Conservation (phyloP, 2,797 vertebrate species). For the Spinus pinus region DNA sequence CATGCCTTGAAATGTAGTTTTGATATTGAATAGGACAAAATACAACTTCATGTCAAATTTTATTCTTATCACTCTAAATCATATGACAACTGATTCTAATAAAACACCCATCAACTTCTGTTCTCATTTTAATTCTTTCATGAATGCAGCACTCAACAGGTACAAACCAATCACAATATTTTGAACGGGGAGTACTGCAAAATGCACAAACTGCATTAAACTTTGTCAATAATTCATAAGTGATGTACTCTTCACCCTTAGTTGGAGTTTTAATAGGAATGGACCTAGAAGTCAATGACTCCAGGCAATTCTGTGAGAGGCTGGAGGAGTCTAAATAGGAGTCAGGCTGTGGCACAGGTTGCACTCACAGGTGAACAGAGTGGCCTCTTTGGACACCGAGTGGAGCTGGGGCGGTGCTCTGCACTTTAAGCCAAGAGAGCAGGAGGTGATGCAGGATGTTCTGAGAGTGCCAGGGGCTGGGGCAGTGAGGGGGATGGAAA, state of each 20-base stretch:
- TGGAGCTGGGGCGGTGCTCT: background rate
- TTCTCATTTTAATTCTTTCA: background rate
- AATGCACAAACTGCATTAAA: background rate
- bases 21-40: background rate
- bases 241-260: background rate
- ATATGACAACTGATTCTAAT: background rate
- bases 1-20: background rate
- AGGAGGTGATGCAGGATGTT: background rate
- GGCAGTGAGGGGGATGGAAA: background rate
- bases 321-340: background rate
- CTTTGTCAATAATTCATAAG: background rate
- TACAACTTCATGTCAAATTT: background rate
- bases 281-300: background rate
- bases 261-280: background rate
- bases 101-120: background rate
- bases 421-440: background rate
- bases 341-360: background rate
- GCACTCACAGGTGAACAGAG: background rate
- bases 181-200: background rate
- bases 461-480: background rate
- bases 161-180: background rate
- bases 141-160: background rate
- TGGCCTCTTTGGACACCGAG: rapidly evolving
- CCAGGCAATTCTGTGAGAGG: background rate
- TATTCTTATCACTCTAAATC: background rate